A percentile compares a stretch with the other conserved stretches of the same genome.
These are phyloP conservation scores for Yponomeuta malinellus DNA, from an alignment of 2,888 invertebrate genomes.

Conservation along the genomic window DNA sequence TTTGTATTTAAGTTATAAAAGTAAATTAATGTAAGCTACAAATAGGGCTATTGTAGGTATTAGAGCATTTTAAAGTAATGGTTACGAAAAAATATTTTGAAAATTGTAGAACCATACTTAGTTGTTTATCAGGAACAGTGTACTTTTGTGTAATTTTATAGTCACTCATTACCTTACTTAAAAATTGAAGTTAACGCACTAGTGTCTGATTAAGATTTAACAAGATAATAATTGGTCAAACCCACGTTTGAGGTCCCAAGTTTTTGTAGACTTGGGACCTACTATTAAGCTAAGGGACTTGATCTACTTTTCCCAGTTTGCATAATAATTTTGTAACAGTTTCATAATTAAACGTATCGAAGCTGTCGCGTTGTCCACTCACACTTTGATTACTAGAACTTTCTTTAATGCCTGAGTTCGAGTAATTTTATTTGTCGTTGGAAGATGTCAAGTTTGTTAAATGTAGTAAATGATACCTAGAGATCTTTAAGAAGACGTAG, in stretches of 20 bases:
- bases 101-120: too few species aligned
- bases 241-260: background rate
- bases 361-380: conserved; percentile 20
- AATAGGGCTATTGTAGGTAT: background rate
- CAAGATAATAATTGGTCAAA: too few species aligned
- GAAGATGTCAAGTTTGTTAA: background rate
- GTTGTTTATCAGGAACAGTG: too few species aligned
- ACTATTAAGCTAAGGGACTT: conserved; percentile 33
- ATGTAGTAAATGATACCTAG: too few species aligned
- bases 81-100: too few species aligned
- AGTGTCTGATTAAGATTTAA: too few species aligned
- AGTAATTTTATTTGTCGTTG: background rate
- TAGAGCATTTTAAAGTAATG: too few species aligned
- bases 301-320: conserved; percentile 38
- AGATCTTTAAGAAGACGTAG: too few species aligned
- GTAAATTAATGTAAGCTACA: background rate
- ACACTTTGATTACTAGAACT: background rate
- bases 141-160: too few species aligned
- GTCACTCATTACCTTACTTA: too few species aligned
- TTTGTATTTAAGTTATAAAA: background rate
- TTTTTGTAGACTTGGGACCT: background rate
- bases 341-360: conserved; percentile 29
- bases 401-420: background rate
- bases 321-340: conserved; percentile 32
- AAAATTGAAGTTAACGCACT: too few species aligned